These are phyloP conservation scores for Zaprionus vittiger DNA, from an alignment of 1,140 invertebrate species.

Conservation along the genomic window DNA sequence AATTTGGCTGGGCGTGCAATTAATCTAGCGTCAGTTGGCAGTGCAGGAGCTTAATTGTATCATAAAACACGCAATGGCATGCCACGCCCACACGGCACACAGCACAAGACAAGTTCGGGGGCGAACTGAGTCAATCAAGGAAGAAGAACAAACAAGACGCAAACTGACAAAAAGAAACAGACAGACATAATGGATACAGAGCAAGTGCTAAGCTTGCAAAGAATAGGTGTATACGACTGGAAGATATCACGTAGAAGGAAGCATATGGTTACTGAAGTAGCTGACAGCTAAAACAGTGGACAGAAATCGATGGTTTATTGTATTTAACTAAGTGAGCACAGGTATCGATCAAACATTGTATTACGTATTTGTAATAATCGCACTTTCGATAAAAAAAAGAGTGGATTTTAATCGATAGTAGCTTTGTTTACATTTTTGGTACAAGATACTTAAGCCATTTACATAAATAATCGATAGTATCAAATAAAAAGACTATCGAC, in stretches of 20 bases:
- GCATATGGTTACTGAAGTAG: no score
- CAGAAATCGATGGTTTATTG: background rate
- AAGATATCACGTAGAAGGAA: background rate
- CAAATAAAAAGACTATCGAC: no score
- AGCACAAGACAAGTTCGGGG: background rate
- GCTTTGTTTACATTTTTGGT: no score
- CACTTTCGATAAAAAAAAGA: background rate
- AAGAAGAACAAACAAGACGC: constrained; percentile 10
- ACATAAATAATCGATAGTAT: no score
- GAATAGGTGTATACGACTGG: background rate
- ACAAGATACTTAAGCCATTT: no score
- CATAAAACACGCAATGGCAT: constrained; percentile 67
- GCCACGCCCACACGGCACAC: constrained; percentile 19
- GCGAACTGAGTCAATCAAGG: background rate
- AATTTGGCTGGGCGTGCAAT: constrained; percentile 74
- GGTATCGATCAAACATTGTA: no score
- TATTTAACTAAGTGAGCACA: no score
- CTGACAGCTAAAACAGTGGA: no score
- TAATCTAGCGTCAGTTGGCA: constrained; percentile 59
- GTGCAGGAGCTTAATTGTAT: constrained; percentile 65
- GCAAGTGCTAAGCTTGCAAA: no score
- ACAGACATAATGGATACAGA: background rate
- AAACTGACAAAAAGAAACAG: constrained; percentile 13
- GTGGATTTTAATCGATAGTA: no score
- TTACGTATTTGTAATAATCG: no score